Conservation (phyloP, 2,113 vertebrate genomes). For the Theristicus caerulescens region DNA sequence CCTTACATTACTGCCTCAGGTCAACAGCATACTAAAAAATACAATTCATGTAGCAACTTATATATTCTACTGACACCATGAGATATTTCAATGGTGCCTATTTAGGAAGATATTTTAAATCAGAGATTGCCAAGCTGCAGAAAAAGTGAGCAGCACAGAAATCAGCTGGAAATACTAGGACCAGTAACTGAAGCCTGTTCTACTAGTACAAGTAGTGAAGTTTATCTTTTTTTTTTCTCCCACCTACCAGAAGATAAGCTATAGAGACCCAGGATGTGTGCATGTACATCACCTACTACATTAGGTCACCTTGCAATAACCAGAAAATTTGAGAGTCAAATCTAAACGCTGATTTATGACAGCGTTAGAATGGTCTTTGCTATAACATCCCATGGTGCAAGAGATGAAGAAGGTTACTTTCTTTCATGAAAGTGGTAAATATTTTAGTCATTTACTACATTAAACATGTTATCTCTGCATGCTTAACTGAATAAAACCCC, state of each 20-base stretch:
- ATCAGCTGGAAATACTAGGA: neutral
- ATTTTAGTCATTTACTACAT: neutral
- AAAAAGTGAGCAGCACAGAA: neutral
- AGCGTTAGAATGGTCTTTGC: neutral
- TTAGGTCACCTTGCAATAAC: neutral
- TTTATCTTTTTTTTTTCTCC: neutral
- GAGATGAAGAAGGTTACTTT: neutral
- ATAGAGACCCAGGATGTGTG: neutral
- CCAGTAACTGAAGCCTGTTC: neutral
- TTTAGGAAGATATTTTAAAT: neutral
- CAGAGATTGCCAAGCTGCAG: neutral
- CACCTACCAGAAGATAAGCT: neutral
- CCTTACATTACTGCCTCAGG: neutral
- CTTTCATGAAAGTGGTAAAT: neutral
- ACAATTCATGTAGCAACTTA: neutral
- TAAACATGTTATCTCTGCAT: neutral
- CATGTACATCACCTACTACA: neutral
- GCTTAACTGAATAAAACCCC: neutral
- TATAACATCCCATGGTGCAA: neutral
- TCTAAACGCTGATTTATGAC: neutral
- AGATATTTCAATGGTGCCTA: neutral
- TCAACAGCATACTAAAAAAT: neutral
- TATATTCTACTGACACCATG: neutral
- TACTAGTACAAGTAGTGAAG: neutral
- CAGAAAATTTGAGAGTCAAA: neutral